phyloP scores from a whole-genome alignment of 2,888 invertebrate genomes.

The Phytoseiulus persimilis region DNA sequence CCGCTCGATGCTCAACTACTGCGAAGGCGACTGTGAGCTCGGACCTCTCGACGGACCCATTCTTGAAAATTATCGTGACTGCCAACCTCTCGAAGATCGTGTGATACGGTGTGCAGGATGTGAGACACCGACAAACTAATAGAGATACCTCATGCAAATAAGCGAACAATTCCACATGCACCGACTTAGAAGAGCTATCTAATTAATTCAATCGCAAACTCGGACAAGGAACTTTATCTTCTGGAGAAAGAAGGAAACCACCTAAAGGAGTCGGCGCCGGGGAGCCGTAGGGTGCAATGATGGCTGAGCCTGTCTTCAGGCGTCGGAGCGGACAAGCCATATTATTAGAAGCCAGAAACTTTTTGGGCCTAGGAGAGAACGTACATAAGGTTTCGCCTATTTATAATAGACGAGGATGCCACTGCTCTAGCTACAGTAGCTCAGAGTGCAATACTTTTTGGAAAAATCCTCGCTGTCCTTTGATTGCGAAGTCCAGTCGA shows the following conservation, averaged over 20 bases:
- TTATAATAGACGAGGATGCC: not conserved
- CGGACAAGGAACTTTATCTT: not conserved
- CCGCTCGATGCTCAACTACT: constrained; percentile 32
- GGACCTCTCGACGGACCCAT: constrained; percentile 6
- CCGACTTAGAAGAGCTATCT: not conserved
- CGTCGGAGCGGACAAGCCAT: too few relatives aligned
- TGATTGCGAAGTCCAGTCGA: not conserved
- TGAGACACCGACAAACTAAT: not conserved
- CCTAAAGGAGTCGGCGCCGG: not conserved
- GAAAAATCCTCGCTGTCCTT: not conserved
- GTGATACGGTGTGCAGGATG: constrained; percentile 9
- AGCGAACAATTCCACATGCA: not conserved
- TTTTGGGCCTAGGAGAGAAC: not conserved
- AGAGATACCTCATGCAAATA: not conserved
- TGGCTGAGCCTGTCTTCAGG: too few relatives aligned
- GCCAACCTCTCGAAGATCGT: constrained; percentile 16
- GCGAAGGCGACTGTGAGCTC: not conserved
- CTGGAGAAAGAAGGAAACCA: not conserved
- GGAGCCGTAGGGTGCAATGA: too few relatives aligned
- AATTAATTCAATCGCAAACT: not conserved
- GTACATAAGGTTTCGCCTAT: not conserved
- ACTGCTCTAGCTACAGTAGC: not conserved
- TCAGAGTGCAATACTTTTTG: not conserved
- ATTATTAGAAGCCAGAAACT: too few relatives aligned
- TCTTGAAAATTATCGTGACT: constrained; percentile 16